Percentiles rank a stretch among this genome's conserved stretches.
phyloP scores from a whole-genome alignment of 2,113 vertebrate genomes.

The Hystrix brachyura region DNA sequence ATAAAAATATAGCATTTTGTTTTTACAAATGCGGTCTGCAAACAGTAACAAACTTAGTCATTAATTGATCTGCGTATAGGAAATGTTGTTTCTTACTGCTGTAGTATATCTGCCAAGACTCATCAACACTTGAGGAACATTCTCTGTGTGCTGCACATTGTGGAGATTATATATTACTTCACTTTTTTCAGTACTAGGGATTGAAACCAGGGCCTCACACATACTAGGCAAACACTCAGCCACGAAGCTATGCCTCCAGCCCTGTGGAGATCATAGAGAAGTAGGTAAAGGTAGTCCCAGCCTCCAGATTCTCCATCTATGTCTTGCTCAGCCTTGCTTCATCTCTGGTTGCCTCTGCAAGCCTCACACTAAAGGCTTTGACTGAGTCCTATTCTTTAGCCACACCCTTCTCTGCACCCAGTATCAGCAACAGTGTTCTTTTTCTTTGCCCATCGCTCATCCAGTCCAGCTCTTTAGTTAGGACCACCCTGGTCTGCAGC shows the following conservation, averaged over 20 bases:
- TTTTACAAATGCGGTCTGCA: slow-evolving; percentile 37
- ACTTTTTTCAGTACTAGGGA: not conserved
- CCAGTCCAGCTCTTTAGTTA: not conserved
- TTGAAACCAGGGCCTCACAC: not conserved
- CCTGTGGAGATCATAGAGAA: not conserved
- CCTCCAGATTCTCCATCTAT: not conserved
- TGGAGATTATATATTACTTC: not conserved
- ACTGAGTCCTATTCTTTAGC: not conserved
- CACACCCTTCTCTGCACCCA: not conserved
- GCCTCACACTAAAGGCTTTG: not conserved
- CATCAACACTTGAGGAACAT: not conserved
- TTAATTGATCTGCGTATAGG: slow-evolving; percentile 22
- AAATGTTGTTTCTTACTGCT: not conserved
- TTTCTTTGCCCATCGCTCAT: not conserved
- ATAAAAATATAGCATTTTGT: slow-evolving; percentile 46
- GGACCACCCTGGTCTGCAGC: not conserved
- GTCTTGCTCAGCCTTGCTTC: not conserved
- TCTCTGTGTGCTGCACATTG: not conserved
- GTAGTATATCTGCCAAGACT: not conserved
- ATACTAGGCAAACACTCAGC: not conserved
- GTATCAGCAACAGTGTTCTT: not conserved
- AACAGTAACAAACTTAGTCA: slow-evolving; percentile 22
- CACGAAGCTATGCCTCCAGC: not conserved
- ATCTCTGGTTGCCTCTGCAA: not conserved
- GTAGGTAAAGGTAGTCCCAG: not conserved